Evolutionary conservation across 1,140 invertebrate species (phyloP).

Genomic region (Tribolium castaneum): DNA sequence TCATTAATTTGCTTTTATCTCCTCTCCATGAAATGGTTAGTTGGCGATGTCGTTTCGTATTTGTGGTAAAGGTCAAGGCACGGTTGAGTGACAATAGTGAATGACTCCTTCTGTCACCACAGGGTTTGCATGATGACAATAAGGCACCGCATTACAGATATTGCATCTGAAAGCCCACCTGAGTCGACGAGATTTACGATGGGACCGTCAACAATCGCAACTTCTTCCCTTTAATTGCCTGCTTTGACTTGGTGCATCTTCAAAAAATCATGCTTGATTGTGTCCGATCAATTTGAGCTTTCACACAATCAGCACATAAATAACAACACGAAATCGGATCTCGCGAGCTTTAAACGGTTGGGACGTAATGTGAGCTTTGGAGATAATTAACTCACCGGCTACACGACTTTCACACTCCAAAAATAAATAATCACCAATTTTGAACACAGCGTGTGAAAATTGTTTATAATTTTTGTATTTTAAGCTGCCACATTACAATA

Average conservation of each 20-base stretch:
- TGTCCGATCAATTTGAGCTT: neutral
- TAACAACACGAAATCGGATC: conserved; percentile 14
- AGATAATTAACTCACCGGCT: neutral
- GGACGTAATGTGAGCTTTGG: conserved; percentile 1
- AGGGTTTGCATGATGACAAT: conserved; percentile 43
- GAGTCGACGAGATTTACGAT: conserved; percentile 42
- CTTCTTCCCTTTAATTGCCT: neutral
- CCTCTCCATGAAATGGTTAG: conserved; percentile 1
- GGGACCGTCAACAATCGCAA: conserved; percentile 3
- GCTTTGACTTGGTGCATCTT: neutral
- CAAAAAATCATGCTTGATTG: neutral
- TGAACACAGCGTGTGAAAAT: neutral
- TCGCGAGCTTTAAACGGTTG: conserved; percentile 3
- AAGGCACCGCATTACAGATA: conserved; percentile 37
- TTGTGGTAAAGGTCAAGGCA: conserved; percentile 45
- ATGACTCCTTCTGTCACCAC: conserved; percentile 52
- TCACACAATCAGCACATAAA: conserved; percentile 18
- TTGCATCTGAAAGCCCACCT: conserved; percentile 43
- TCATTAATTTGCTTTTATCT: conserved; percentile 30
- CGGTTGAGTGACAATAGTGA: conserved; percentile 40
- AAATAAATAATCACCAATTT: neutral
- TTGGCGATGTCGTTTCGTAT: conserved; percentile 32
- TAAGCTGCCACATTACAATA: neutral
- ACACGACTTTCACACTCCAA: neutral
- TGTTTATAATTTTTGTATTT: neutral